These are phyloP conservation scores for Chelonus formosanus DNA, from an alignment of 2,888 invertebrate genomes.

Conservation along the genomic window DNA sequence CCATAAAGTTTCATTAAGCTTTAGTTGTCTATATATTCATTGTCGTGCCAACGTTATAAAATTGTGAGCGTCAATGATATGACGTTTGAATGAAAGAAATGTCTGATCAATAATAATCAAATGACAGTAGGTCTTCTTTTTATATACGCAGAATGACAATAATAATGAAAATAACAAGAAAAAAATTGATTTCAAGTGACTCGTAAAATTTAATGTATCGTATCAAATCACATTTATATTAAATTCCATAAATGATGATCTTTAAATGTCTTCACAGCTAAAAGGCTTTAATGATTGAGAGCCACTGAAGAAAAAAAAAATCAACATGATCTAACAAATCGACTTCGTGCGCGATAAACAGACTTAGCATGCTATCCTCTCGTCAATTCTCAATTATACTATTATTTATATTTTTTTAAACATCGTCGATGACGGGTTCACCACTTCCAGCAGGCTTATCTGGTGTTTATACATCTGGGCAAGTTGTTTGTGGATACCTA, in stretches of 20 bases:
- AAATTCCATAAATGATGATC: no score
- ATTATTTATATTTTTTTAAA: conserved; percentile 51
- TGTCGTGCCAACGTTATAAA: conserved; percentile 57
- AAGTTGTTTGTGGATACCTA: neutral
- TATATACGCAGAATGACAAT: no score
- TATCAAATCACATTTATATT: no score
- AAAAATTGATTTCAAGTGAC: no score
- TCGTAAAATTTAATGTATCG: no score
- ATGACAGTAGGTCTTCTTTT: conserved; percentile 39
- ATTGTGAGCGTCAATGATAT: conserved; percentile 42
- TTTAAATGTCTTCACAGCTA: no score
- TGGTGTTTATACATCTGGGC: neutral
- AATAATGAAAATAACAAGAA: no score
- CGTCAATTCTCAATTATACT: conserved; percentile 56
- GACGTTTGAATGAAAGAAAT: conserved; percentile 50
- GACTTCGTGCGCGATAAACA: conserved; percentile 37
- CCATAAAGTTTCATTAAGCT: conserved; percentile 65
- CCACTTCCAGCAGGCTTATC: conserved; percentile 17
- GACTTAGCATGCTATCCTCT: conserved; percentile 52
- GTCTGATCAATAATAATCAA: conserved; percentile 61
- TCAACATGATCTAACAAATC: conserved; percentile 30
- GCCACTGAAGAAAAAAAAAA: conserved; percentile 22
- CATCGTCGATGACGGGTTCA: conserved; percentile 42
- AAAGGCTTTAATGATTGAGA: conserved; percentile 24
- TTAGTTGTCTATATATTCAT: conserved; percentile 58